Evolutionary conservation across 1,140 invertebrate genomes (phyloP).

Genomic region (Saccostrea glomerata): DNA sequence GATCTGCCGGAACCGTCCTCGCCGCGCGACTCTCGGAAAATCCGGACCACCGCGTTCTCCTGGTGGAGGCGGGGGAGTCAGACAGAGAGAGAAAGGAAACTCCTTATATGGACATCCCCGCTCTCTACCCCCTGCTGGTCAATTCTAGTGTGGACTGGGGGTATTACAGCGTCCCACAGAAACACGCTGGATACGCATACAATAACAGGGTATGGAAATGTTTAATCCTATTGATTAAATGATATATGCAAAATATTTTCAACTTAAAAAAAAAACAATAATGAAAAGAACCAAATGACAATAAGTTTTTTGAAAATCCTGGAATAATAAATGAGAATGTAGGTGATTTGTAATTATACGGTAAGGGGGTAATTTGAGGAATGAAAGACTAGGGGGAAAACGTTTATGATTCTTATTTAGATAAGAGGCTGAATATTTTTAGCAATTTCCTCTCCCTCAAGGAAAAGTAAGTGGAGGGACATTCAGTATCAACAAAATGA

Average conservation of each 20-base stretch:
- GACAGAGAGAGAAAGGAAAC: slow-evolving; percentile 49
- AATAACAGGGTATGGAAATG: slow-evolving; percentile 53
- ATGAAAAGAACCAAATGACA: too few species aligned
- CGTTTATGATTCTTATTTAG: neutral
- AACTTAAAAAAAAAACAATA: too few species aligned
- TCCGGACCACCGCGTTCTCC: slow-evolving; percentile 31
- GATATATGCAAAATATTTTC: too few species aligned
- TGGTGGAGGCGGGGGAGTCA: slow-evolving; percentile 51
- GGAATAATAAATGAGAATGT: too few species aligned
- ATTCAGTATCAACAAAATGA: slow-evolving; percentile 80
- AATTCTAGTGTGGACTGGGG: slow-evolving; percentile 40
- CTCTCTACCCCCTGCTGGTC: slow-evolving; percentile 22
- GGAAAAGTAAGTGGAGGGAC: slow-evolving; percentile 85
- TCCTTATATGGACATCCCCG: slow-evolving; percentile 48
- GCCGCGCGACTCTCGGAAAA: slow-evolving; percentile 49
- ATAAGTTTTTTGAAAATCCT: too few species aligned
- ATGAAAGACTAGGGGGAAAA: too few species aligned
- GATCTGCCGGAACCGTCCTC: slow-evolving; percentile 52
- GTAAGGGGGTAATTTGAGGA: too few species aligned
- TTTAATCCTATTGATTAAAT: too few species aligned
- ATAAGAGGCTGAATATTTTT: slow-evolving; percentile 19
- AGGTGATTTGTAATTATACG: too few species aligned
- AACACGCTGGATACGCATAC: slow-evolving; percentile 42
- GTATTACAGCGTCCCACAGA: slow-evolving; percentile 45
- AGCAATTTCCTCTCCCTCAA: slow-evolving; percentile 56